These are phyloP conservation scores for Octodon degus DNA, from an alignment of 2,113 vertebrate species.

Conservation along the genomic window DNA sequence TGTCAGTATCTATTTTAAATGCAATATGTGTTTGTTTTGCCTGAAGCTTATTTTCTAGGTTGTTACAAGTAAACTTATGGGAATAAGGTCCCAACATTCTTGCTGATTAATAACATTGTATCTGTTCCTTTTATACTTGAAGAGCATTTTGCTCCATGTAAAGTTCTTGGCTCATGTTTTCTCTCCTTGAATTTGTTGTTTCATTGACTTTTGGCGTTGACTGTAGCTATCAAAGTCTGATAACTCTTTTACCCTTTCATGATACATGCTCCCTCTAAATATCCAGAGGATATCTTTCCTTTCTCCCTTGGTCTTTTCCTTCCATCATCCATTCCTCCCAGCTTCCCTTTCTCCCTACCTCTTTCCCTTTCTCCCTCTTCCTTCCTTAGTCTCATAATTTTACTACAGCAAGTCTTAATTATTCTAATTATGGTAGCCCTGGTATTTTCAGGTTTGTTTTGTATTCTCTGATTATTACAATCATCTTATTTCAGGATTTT, in stretches of 20 bases:
- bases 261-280: background rate
- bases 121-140: background rate
- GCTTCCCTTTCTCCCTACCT: background rate
- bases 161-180: background rate
- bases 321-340: too few relatives aligned
- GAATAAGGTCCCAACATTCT: conserved; percentile 6
- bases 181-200: background rate
- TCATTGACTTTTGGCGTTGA: background rate
- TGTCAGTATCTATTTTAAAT: background rate
- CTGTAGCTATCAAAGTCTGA: background rate
- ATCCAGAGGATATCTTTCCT: background rate
- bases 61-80: background rate
- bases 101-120: background rate
- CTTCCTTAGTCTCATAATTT: background rate
- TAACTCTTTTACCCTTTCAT: background rate
- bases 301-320: background rate
- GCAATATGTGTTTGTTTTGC: background rate
- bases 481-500: background rate
- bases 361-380: too few relatives aligned
- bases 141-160: background rate
- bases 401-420: background rate
- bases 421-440: background rate
- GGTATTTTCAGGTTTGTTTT: background rate
- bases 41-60: background rate
- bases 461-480: background rate